Conservation (phyloP, 2,797 vertebrate genomes). For the Dendrocincla fuliginosa region DNA sequence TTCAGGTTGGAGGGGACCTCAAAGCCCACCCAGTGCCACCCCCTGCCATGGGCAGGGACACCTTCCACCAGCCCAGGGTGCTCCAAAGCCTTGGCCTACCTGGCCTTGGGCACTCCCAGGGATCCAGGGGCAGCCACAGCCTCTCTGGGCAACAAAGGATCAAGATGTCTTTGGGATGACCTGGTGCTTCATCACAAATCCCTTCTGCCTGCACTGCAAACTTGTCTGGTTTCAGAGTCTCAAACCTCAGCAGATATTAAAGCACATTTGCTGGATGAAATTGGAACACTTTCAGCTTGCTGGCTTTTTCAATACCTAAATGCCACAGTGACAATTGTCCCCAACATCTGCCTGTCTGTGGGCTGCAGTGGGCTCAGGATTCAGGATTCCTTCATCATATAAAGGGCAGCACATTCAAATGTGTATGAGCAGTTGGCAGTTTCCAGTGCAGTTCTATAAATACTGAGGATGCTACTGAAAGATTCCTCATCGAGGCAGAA, state of each 20-base stretch:
- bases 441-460: conserved; percentile 46
- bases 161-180: background rate
- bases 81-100: background rate
- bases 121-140: background rate
- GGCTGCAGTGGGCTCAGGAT: conserved; percentile 23
- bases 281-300: background rate
- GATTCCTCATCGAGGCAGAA: conserved; percentile 4
- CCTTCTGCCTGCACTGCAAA: background rate
- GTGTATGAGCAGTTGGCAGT: background rate
- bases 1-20: background rate
- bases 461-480: background rate
- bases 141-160: background rate
- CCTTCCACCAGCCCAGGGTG: fast-evolving
- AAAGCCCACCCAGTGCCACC: fast-evolving
- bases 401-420: conserved; percentile 63
- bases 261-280: background rate
- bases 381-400: background rate
- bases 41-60: background rate
- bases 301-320: background rate
- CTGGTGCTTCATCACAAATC: background rate
- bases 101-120: background rate
- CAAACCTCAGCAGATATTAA: background rate
- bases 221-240: background rate
- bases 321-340: background rate
- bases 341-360: conserved; percentile 26